Percentiles rank a stretch among this genome's conserved stretches.
Conservation (phyloP, 1,140 invertebrate species). For the Neodiprion lecontei region DNA sequence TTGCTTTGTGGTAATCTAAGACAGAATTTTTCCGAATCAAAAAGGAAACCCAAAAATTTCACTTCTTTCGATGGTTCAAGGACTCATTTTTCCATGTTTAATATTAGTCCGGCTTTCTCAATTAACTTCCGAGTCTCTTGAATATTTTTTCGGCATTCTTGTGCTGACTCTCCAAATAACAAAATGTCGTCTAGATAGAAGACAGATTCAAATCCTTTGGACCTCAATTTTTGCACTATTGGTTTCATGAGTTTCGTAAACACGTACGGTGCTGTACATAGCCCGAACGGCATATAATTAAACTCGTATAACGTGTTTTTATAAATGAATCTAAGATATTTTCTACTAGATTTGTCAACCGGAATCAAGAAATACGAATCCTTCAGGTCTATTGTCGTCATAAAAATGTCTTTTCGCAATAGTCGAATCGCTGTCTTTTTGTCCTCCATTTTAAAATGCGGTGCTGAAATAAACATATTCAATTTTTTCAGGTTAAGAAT, state of each 20-base stretch:
- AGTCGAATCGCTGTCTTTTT: conserved; percentile 12
- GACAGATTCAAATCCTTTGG: conserved; percentile 21
- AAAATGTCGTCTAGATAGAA: conserved; percentile 23
- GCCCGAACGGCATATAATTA: conserved; percentile 31
- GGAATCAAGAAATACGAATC: conserved; percentile 27
- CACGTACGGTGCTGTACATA: conserved; percentile 26
- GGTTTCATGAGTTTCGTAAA: conserved; percentile 38
- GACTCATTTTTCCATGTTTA: conserved; percentile 28
- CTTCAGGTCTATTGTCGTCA: conserved; percentile 4
- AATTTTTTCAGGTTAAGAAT: conserved; percentile 10
- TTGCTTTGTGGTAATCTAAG: conserved; percentile 20
- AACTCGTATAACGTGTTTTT: conserved; percentile 28
- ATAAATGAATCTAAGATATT: conserved; percentile 22
- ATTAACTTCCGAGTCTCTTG: conserved; percentile 18
- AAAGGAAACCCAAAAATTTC: conserved; percentile 32
- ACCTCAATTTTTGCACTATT: conserved; percentile 19
- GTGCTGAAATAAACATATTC: conserved; percentile 1
- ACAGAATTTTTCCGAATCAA: conserved; percentile 21
- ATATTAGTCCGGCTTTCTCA: conserved; percentile 28
- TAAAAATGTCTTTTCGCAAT: not conserved
- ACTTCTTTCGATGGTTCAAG: conserved; percentile 23
- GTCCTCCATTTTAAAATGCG: conserved; percentile 14
- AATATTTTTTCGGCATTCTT: conserved; percentile 22
- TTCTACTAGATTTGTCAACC: conserved; percentile 1
- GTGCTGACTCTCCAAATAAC: conserved; percentile 18